Evolutionary conservation across 2,888 invertebrate species (phyloP).

Genomic region (Agapostemon virescens): DNA sequence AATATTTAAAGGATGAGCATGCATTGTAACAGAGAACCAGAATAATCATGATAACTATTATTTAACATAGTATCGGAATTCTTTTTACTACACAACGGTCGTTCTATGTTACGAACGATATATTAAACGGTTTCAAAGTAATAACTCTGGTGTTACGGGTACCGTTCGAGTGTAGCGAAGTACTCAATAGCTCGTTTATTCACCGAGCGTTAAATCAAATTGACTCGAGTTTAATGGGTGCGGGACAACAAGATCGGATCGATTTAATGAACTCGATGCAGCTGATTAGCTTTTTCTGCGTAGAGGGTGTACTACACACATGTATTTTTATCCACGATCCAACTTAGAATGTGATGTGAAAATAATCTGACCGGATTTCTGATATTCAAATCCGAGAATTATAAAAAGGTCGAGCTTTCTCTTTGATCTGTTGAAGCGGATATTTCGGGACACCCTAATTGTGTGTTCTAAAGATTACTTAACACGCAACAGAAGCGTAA

Average conservation of each 20-base stretch:
- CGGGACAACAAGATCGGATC: slow-evolving; percentile 61
- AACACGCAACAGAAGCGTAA: not conserved
- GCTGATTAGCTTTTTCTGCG: slow-evolving; percentile 60
- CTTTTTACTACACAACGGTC: not conserved
- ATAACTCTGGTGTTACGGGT: not conserved
- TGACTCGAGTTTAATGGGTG: slow-evolving; percentile 58
- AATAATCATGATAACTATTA: slow-evolving; percentile 19
- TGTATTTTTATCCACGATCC: slow-evolving; percentile 60
- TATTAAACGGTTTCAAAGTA: not conserved
- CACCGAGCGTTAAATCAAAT: slow-evolving; percentile 55
- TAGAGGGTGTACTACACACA: slow-evolving; percentile 41
- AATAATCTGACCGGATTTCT: slow-evolving; percentile 14
- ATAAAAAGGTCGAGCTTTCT: not conserved
- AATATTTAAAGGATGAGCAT: slow-evolving; percentile 17
- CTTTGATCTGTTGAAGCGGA: not conserved
- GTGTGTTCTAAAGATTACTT: not conserved
- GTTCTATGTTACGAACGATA: not conserved
- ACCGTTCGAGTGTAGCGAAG: slow-evolving; percentile 24
- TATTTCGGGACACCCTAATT: not conserved
- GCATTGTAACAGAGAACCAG: slow-evolving; percentile 33
- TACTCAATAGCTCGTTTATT: slow-evolving; percentile 39
- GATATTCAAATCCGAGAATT: not conserved
- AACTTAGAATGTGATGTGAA: slow-evolving; percentile 31
- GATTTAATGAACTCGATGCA: slow-evolving; percentile 65
- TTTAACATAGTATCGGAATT: slow-evolving; percentile 35